Percentiles rank a stretch among this genome's conserved stretches.
Evolutionary conservation across 23 tunicate genomes (phyloP).

Genomic region (Botrylloides violaceus): DNA sequence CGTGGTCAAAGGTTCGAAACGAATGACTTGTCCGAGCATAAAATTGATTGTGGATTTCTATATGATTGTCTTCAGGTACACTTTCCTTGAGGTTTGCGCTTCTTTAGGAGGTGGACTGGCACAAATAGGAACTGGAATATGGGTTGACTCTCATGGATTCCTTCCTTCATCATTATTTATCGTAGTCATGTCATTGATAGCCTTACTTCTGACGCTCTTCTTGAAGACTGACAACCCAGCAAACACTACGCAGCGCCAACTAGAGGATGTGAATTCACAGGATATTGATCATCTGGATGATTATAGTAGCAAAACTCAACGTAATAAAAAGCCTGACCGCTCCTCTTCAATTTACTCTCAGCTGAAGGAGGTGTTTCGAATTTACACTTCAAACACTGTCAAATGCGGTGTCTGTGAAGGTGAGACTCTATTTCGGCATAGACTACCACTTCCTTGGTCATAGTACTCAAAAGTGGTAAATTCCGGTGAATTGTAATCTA

Average conservation of each 20-base stretch:
- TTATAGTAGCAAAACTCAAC: background rate
- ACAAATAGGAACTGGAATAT: conserved; percentile 9
- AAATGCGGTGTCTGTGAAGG: conserved; percentile 6
- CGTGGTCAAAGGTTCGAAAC: no score
- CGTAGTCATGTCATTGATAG: background rate
- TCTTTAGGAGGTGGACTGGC: conserved; percentile 9
- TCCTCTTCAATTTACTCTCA: background rate
- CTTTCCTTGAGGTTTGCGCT: conserved; percentile 1
- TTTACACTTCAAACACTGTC: background rate
- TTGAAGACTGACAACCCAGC: background rate
- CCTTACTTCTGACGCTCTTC: background rate
- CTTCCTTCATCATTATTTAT: conserved; percentile 1
- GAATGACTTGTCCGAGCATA: no score
- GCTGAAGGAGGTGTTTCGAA: background rate
- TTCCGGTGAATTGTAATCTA: no score
- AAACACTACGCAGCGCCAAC: background rate
- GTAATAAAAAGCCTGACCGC: background rate
- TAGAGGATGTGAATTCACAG: no score
- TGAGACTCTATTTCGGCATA: no score
- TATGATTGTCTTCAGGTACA: no score
- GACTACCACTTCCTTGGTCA: no score
- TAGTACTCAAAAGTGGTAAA: no score
- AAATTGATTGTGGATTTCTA: no score
- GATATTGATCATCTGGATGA: no score
- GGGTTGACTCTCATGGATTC: background rate